phyloP scores from a whole-genome alignment of 1,140 invertebrate genomes.

The Hypothenemus hampei region DNA sequence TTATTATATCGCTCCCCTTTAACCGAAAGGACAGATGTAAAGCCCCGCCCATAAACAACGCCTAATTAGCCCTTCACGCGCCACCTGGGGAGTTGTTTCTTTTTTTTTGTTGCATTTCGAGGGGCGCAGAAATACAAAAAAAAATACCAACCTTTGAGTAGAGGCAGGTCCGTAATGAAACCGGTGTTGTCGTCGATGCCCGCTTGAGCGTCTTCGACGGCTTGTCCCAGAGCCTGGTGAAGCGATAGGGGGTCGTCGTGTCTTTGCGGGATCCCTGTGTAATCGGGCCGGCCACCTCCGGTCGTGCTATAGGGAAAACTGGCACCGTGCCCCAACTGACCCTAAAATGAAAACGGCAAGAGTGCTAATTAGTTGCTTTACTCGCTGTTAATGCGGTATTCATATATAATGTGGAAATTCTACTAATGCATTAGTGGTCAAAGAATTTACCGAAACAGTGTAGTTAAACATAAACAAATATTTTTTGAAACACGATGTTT shows the following conservation, averaged over 20 bases:
- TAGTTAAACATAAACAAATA: too few relatives aligned
- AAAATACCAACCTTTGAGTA: conserved; percentile 75
- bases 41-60: conserved; percentile 13
- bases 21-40: conserved; percentile 49
- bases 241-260: conserved; percentile 58
- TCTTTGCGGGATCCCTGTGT: conserved; percentile 40
- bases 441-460: too few relatives aligned
- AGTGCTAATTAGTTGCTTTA: too few relatives aligned
- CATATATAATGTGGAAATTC: too few relatives aligned
- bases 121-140: too few relatives aligned
- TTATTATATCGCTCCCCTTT: not conserved
- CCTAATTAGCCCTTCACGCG: conserved; percentile 4
- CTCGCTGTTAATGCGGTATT: too few relatives aligned
- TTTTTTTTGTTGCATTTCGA: not conserved
- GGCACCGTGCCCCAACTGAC: conserved; percentile 52
- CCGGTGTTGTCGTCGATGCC: conserved; percentile 77
- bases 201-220: conserved; percentile 69
- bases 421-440: too few relatives aligned
- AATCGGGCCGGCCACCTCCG: conserved; percentile 46
- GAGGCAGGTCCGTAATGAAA: conserved; percentile 81
- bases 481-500: too few relatives aligned
- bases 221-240: conserved; percentile 61
- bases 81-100: not conserved
- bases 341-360: conserved; percentile 25
- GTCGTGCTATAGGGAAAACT: conserved; percentile 51